Conservation (phyloP, 2,797 vertebrate species). For the Sebastes oblongus region DNA sequence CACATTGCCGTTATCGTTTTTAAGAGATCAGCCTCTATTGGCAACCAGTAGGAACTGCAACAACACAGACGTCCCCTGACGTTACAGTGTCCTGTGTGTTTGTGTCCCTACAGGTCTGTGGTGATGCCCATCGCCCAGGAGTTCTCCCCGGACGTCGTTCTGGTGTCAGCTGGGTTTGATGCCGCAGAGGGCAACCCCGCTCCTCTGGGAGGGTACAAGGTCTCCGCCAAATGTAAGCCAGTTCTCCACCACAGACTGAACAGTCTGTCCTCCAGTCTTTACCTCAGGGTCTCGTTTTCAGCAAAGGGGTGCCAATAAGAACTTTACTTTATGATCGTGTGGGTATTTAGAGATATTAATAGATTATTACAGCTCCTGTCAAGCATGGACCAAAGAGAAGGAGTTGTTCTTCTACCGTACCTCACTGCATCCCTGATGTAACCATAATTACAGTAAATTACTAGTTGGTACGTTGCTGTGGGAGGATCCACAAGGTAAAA, state of each 20-base stretch:
- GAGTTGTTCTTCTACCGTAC: not conserved
- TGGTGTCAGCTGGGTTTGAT: slow-evolving; percentile 95
- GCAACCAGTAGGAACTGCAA: slow-evolving; percentile 1
- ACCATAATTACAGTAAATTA: slow-evolving; percentile 55
- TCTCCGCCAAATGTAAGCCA: slow-evolving; percentile 93
- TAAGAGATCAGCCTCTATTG: not conserved
- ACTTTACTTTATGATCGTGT: slow-evolving; percentile 10
- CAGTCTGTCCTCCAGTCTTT: not conserved
- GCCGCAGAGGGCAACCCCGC: slow-evolving; percentile 92
- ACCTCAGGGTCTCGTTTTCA: not conserved
- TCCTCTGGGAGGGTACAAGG: slow-evolving; percentile 94
- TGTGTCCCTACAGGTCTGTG: slow-evolving; percentile 84
- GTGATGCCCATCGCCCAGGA: slow-evolving; percentile 96
- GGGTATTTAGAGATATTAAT: slow-evolving; percentile 41
- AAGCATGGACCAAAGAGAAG: slow-evolving; percentile 15
- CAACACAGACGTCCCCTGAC: not conserved
- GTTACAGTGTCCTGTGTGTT: not conserved
- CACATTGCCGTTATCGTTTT: not conserved
- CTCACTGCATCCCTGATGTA: slow-evolving; percentile 28
- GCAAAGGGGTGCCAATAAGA: not conserved
- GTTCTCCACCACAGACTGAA: slow-evolving; percentile 3
- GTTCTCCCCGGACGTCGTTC: slow-evolving; percentile 92
- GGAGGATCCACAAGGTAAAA: slow-evolving; percentile 48
- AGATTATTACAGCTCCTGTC: slow-evolving; percentile 45
- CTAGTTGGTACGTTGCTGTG: slow-evolving; percentile 29